Evolutionary conservation across 2,888 invertebrate species (phyloP), one percentile per base, ranked within the genome.

Genomic region (Zelleria hepariella): DNA sequence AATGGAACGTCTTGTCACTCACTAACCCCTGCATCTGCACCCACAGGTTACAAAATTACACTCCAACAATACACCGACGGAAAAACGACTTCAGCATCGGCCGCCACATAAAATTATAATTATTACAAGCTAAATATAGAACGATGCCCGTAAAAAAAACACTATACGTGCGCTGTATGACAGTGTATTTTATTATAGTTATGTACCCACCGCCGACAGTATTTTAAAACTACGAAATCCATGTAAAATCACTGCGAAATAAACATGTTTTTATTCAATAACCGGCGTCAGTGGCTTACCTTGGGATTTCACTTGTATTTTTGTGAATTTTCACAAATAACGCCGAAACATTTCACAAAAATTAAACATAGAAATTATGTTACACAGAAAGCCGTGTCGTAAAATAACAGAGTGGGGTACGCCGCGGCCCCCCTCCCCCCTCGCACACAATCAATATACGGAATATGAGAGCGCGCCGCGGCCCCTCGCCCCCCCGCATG

Each of bases 1-100:
- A 82, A 82, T 92, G 92, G 84, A 92, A 92, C 75, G 92, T 92
- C 81, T 92, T 92, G 67, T 91, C 91, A 72, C 89, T 91, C 89
- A 90, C 91, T 82, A 88, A 75, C 78, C 84, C 84, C 89, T 88
- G 89, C 89, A 89, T 89, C 89, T 89, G 85, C 77, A 84, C 80
- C 79, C 24, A 82, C 82, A 82, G 70, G 21, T 24, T 42, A 42
- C 53, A n/a, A 53, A 2, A 57, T n/a, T n/a, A 51, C 49, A 58
- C 58, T 7, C 18, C 73, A 80, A 82, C 77, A 73, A 82, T 76
- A 76, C 80, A 82, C 80, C 79, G 73, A 80, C 86, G 85, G 82
- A 85, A n/a, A 86, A 86, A 84, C 75, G 80, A 82, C 81, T 82
- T 21, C 82, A 77, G 80, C 77, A 76, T 76, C 84, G 86, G 85